phyloP scores from a whole-genome alignment of 1,140 invertebrate species.

The Elymnias hypermnestra region DNA sequence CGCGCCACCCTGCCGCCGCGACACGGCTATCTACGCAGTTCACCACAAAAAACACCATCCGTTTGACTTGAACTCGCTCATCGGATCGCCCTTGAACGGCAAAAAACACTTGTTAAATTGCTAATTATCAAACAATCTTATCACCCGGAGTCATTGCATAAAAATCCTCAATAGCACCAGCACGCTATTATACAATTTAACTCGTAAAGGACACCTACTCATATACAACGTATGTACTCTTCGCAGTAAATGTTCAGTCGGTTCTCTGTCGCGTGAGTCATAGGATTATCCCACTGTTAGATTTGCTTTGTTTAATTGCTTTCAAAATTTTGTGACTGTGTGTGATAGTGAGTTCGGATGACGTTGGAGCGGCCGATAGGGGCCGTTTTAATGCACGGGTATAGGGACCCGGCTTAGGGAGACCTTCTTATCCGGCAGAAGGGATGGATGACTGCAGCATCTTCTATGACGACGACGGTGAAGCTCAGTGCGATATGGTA shows the following conservation, averaged over 20 bases:
- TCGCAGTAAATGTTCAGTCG: slow-evolving; percentile 33
- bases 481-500: slow-evolving; percentile 71
- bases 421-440: slow-evolving; percentile 42
- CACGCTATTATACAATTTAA: slow-evolving; percentile 32
- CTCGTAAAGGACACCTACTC: slow-evolving; percentile 53
- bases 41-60: slow-evolving; percentile 56
- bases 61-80: slow-evolving; percentile 39
- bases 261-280: slow-evolving; percentile 55
- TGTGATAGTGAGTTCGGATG: slow-evolving; percentile 51
- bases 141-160: slow-evolving; percentile 26
- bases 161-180: slow-evolving; percentile 29
- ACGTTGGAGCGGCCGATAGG: slow-evolving; percentile 40
- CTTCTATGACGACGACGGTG: slow-evolving; percentile 70
- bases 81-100: slow-evolving; percentile 49
- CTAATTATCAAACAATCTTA: slow-evolving; percentile 27
- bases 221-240: slow-evolving; percentile 16
- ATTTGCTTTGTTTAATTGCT: slow-evolving; percentile 39
- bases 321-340: slow-evolving; percentile 30
- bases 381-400: slow-evolving; percentile 44
- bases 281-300: slow-evolving; percentile 52
- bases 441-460: slow-evolving; percentile 65
- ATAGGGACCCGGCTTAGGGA: slow-evolving; percentile 44
- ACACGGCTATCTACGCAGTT: slow-evolving; percentile 63
- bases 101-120: slow-evolving; percentile 34
- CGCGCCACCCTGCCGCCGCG: slow-evolving; percentile 59